Base-by-base conservation (phyloP, 1,140 invertebrate species). In the Drosophila insularis region DNA sequence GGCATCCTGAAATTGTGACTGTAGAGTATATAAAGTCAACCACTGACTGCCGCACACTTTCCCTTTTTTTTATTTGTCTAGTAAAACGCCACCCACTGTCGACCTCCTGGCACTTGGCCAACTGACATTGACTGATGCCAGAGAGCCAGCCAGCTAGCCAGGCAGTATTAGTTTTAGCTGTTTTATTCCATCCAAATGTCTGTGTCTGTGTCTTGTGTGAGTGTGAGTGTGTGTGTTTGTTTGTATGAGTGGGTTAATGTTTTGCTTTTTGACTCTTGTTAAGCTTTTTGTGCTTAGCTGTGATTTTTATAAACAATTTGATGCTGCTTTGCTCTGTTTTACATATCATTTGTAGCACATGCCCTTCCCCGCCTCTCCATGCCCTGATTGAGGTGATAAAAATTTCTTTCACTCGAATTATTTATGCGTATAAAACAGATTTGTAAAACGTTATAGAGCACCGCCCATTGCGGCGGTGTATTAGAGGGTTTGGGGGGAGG, bases 81-180 rank as follows among this genome's bases (percentile, higher is more conserved):
- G 43, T 11, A 50, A 19, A 50, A 40, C 68, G 60, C 82, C 67
- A 8, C 84, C 81, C 69, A 43, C 69, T 27, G 53, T 53, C 61
- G 71, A 87, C 68, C 72, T 89, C 68, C 72, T 89, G 84, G 84
- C 84, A 89, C 63, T 82, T 70, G 40, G 84, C 84, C 84, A 89
- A 80, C 84, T 89, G 84, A 89, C 84, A 89, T 89, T 89, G 84
- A 89, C 84, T 89, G 84, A 89, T 89, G 84, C 84, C 84, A 80
- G 85, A 80, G 43, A 50, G 66, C 66, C 55, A 59, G 17, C 72
- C 70, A 68, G 62, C 64, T 27, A 59, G 59, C 58, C 50, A 71
- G 39, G 59, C 13, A 67, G 63, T 67, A 50, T 50, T 50, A 50
- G 43, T 50, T 19, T 50, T 50, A 50, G 43, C 43, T 50, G 17